These are phyloP conservation scores for Melitaea cinxia DNA, from an alignment of 1,140 invertebrate species.

Conservation along the genomic window DNA sequence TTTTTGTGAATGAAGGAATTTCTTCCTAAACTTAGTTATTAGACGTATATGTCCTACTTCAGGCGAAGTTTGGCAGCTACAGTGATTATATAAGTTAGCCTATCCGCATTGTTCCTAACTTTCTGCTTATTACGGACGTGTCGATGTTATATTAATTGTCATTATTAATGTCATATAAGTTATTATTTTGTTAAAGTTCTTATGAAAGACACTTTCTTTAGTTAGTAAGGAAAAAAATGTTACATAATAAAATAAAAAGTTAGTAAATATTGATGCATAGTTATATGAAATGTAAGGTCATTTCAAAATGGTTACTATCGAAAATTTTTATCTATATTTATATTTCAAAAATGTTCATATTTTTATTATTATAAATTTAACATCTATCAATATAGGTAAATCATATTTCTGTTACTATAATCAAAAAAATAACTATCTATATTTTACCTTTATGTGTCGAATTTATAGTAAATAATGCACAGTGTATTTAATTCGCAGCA, in stretches of 20 bases:
- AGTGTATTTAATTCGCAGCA: background rate
- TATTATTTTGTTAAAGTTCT: background rate
- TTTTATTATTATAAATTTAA: no score
- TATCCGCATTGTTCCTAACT: constrained; percentile 48
- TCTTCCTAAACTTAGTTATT: constrained; percentile 11
- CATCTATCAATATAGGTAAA: no score
- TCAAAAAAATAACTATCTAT: no score
- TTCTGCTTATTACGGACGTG: constrained; percentile 39
- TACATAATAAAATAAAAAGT: background rate
- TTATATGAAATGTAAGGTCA: no score
- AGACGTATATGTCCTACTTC: constrained; percentile 14
- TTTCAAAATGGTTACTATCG: no score
- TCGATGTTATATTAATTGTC: constrained; percentile 31
- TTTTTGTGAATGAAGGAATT: constrained; percentile 8
- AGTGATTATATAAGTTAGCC: constrained; percentile 59
- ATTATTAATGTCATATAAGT: constrained; percentile 14
- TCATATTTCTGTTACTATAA: no score
- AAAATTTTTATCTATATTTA: no score
- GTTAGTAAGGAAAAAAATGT: background rate
- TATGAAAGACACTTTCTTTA: background rate
- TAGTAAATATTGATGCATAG: no score
- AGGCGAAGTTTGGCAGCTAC: constrained; percentile 20
- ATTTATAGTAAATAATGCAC: no score
- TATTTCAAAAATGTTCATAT: no score
- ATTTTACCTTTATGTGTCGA: no score